phyloP scores from a whole-genome alignment of 2,113 vertebrate genomes.

The Elephas maximus region DNA sequence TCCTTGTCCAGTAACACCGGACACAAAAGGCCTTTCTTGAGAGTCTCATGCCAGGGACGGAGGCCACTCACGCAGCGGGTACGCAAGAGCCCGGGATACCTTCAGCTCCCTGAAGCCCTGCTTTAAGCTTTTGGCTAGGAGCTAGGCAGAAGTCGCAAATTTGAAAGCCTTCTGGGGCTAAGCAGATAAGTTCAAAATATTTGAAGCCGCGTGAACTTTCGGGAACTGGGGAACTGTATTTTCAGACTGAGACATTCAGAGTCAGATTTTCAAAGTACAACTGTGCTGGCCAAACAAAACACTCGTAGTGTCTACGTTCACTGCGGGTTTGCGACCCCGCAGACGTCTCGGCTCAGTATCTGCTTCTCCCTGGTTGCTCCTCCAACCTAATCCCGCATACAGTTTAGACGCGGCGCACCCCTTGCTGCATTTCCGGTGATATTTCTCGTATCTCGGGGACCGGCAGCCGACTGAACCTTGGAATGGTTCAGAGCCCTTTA shows the following conservation, averaged over 20 bases:
- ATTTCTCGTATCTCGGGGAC: background rate
- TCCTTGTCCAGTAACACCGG: background rate
- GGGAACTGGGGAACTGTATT: background rate
- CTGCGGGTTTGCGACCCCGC: background rate
- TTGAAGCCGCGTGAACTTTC: background rate
- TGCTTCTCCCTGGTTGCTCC: background rate
- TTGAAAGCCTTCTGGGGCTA: background rate
- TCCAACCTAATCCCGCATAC: background rate
- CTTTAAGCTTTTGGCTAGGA: background rate
- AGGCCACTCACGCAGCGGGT: rapidly evolving
- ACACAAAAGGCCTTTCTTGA: background rate
- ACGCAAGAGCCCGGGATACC: background rate
- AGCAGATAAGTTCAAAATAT: background rate
- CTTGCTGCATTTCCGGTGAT: background rate
- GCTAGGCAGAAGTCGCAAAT: background rate
- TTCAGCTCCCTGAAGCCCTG: background rate
- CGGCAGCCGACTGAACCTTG: background rate
- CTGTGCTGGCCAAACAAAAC: background rate
- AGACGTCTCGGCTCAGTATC: too few species aligned
- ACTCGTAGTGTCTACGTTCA: background rate
- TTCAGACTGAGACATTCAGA: background rate
- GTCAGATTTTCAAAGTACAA: background rate
- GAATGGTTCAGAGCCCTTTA: background rate
- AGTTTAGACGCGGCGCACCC: background rate
- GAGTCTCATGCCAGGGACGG: rapidly evolving